Evolutionary conservation across 2,113 vertebrate genomes (phyloP), one percentile per base, ranked within the genome.

Genomic region (Siphamia tubifer): DNA sequence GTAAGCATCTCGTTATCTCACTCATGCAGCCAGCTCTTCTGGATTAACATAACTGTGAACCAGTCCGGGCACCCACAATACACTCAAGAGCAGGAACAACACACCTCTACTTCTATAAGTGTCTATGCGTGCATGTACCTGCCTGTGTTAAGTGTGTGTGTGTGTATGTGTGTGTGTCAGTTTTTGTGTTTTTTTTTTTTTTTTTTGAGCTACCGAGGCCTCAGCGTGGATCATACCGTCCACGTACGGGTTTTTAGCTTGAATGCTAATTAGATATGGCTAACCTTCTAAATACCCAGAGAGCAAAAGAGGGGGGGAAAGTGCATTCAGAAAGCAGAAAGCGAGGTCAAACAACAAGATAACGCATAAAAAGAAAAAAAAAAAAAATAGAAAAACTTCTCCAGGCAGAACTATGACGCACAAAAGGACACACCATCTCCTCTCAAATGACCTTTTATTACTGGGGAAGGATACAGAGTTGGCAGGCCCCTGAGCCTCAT

Each of bases 381-480:
- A 28, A 54, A 28, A 39, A 40, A n/a, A n/a, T n/a, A n/a, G n/a
- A n/a, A 68, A 72, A 16, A 47, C 31, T 62, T 83, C 79, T 86
- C 61, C 60, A 60, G 83, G 81, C 79, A 58, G 40, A 65, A 69
- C n/a, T 75, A 31, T 79, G 74, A 87, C 36, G 15, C 61, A 81
- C 43, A 78, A 80, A 84, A 85, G 77, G 78, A 85, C 83, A 77
- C 34, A 83, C 40, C 65, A 72, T 75, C 72, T 83, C 73, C 49
- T 84, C 83, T 83, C 51, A 27, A 78, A 81, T 86, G 83, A 89
- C 85, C 83, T 90, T 87, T 83, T 74, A 77, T 51, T 74, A 74
- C 56, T 70, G 56, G 68, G 79, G 71, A 81, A 84, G 71, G 64
- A 82, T 73, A 81, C 77, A 80, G 68, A 68, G 68, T 49, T 79